Percentiles rank a stretch among this genome's conserved stretches.
Evolutionary conservation across 1,140 invertebrate genomes (phyloP).

Genomic region (Drosophila ambigua): DNA sequence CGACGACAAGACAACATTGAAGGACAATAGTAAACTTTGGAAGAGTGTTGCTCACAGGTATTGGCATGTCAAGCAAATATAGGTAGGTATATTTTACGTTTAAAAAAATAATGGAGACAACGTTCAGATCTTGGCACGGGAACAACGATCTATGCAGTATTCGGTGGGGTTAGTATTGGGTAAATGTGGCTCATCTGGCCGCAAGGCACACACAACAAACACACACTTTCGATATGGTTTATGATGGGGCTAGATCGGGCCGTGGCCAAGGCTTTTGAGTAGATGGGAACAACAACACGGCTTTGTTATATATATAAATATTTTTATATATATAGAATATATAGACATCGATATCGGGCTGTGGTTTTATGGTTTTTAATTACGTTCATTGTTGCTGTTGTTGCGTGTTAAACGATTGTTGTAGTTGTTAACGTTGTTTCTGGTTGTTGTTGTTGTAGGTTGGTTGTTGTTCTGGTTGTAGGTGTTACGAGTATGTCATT

Average conservation of each 20-base stretch:
- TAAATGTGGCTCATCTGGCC: slow-evolving; percentile 49
- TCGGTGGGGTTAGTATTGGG: slow-evolving; percentile 34
- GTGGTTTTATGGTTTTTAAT: slow-evolving; percentile 51
- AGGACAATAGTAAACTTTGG: slow-evolving; percentile 50
- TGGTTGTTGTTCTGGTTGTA: slow-evolving; percentile 52
- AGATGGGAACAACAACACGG: slow-evolving; percentile 72
- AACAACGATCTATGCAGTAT: slow-evolving; percentile 1
- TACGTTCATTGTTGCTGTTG: slow-evolving; percentile 52
- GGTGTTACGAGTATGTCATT: slow-evolving; percentile 64
- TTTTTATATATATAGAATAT: slow-evolving; percentile 57
- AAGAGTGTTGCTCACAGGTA: slow-evolving; percentile 15
- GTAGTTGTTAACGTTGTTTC: slow-evolving; percentile 67
- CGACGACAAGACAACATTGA: slow-evolving; percentile 65
- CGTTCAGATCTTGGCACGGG: slow-evolving; percentile 28
- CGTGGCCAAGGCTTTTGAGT: slow-evolving; percentile 62
- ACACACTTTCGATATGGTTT: slow-evolving; percentile 19
- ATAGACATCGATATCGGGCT: slow-evolving; percentile 75
- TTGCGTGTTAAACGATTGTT: slow-evolving; percentile 75
- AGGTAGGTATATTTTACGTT: slow-evolving; percentile 16
- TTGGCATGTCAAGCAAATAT: slow-evolving; percentile 39
- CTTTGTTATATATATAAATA: slow-evolving; percentile 54
- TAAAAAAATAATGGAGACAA: slow-evolving; percentile 30
- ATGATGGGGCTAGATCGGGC: slow-evolving; percentile 44
- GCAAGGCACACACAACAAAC: slow-evolving; percentile 62
- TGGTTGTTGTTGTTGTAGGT: slow-evolving; percentile 63